Conservation (phyloP, 2,113 vertebrate genomes). For the Cariama cristata region DNA sequence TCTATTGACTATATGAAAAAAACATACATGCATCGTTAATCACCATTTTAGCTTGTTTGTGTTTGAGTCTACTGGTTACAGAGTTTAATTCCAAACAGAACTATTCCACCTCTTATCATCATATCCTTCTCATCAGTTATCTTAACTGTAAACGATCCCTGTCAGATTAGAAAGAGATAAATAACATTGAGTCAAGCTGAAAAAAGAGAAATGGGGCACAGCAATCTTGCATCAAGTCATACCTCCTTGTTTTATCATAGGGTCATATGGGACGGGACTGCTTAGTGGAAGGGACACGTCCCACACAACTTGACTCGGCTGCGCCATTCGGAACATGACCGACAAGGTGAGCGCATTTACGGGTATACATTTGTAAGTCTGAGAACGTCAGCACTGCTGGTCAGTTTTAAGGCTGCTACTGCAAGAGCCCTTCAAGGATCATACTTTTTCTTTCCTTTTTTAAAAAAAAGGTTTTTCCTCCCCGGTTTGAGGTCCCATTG, state of each 20-base stretch:
- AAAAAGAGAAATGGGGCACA: conserved; percentile 72
- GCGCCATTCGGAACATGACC: conserved; percentile 70
- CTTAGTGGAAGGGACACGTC: conserved; percentile 58
- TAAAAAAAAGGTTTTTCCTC: background rate
- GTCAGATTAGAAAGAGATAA: conserved; percentile 99
- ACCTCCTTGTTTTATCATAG: conserved; percentile 77
- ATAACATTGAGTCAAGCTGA: conserved; percentile 95
- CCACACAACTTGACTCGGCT: conserved; percentile 81
- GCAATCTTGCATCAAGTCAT: conserved; percentile 79
- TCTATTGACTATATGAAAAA: conserved; percentile 91
- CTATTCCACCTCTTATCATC: conserved; percentile 98
- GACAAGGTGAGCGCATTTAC: conserved; percentile 56
- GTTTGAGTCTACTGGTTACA: conserved; percentile 98
- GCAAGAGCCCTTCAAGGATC: conserved; percentile 31
- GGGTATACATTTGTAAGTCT: conserved; percentile 25
- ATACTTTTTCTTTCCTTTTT: background rate
- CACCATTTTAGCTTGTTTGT: conserved; percentile 99
- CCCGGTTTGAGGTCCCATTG: conserved; percentile 31
- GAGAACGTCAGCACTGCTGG: conserved; percentile 52
- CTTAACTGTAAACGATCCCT: conserved; percentile 98
- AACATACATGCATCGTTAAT: conserved; percentile 99
- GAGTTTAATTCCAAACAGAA: conserved; percentile 93
- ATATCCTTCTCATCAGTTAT: conserved; percentile 93
- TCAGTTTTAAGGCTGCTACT: conserved; percentile 55
- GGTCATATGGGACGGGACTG: conserved; percentile 55